phyloP scores from a whole-genome alignment of 2,888 invertebrate genomes.

The Apoderus coryli region DNA sequence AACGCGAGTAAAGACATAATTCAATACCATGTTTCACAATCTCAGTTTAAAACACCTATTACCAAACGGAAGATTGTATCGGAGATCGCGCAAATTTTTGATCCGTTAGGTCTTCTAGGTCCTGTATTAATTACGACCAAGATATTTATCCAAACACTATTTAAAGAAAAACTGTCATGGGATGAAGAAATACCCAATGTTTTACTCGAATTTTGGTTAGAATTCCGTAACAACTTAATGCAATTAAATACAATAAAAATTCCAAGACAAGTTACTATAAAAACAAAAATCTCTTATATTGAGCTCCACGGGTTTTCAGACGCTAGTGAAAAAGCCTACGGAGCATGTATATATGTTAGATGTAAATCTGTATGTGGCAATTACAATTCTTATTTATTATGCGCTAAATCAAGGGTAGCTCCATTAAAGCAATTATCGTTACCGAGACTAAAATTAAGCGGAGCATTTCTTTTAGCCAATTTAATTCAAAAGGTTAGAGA shows the following conservation, averaged over 20 bases:
- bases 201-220: not conserved
- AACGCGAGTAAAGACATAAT: slow-evolving; percentile 2
- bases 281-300: slow-evolving; percentile 1
- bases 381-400: slow-evolving; percentile 1
- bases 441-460: slow-evolving; percentile 6
- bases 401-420: slow-evolving; percentile 8
- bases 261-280: slow-evolving; percentile 1
- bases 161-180: not conserved
- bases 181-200: slow-evolving; percentile 5
- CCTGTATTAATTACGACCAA: not conserved
- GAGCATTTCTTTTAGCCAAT: slow-evolving; percentile 5
- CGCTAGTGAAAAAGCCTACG: slow-evolving; percentile 8
- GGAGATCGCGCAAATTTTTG: not conserved
- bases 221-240: not conserved
- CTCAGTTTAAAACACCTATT: not conserved
- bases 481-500: not conserved
- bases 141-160: slow-evolving; percentile 1
- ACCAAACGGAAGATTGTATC: not conserved
- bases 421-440: slow-evolving; percentile 7
- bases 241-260: slow-evolving; percentile 5
- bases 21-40: not conserved
- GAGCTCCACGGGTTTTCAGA: slow-evolving; percentile 7
- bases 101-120: slow-evolving; percentile 2
- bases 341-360: slow-evolving; percentile 5
- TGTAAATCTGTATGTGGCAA: slow-evolving; percentile 1